These are phyloP conservation scores for Eudasyphora cyanicolor DNA, from an alignment of 2,888 invertebrate species.

Conservation along the genomic window DNA sequence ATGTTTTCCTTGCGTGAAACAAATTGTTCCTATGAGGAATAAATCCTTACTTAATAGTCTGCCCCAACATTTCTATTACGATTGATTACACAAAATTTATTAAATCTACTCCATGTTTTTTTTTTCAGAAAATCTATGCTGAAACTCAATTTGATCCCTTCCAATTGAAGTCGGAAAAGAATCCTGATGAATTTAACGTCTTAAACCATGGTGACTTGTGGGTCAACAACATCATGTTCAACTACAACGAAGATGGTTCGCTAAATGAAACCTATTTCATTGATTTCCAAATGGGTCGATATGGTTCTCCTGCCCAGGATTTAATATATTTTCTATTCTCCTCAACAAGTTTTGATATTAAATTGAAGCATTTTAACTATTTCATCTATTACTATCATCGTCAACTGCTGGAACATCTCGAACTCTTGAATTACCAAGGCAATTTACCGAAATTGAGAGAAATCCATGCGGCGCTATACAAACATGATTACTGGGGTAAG, in stretches of 20 bases:
- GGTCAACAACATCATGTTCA: conserved; percentile 77
- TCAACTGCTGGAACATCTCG: conserved; percentile 69
- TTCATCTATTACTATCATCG: conserved; percentile 73
- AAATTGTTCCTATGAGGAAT: too few relatives aligned
- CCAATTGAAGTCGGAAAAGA: conserved; percentile 57
- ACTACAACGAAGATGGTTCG: conserved; percentile 68
- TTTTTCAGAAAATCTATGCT: conserved; percentile 66
- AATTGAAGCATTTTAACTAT: conserved; percentile 73
- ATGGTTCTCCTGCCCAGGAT: conserved; percentile 76
- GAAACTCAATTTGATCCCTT: conserved; percentile 41
- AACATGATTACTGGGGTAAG: conserved; percentile 73
- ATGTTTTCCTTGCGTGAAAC: too few relatives aligned
- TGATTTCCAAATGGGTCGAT: conserved; percentile 76
- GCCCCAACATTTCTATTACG: too few relatives aligned
- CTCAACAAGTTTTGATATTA: conserved; percentile 71
- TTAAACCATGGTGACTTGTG: conserved; percentile 77
- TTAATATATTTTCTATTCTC: conserved; percentile 74
- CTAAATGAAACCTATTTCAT: conserved; percentile 72
- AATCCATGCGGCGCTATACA: conserved; percentile 71
- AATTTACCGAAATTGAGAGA: conserved; percentile 70
- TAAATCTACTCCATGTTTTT: too few relatives aligned
- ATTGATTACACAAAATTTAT: too few relatives aligned
- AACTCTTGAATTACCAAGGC: conserved; percentile 70
- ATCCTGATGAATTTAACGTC: conserved; percentile 67
- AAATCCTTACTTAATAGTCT: too few relatives aligned